Conservation (phyloP, 30 jellyfish, hydroid and myxozoan species). For the Aurelia coerulea region DNA sequence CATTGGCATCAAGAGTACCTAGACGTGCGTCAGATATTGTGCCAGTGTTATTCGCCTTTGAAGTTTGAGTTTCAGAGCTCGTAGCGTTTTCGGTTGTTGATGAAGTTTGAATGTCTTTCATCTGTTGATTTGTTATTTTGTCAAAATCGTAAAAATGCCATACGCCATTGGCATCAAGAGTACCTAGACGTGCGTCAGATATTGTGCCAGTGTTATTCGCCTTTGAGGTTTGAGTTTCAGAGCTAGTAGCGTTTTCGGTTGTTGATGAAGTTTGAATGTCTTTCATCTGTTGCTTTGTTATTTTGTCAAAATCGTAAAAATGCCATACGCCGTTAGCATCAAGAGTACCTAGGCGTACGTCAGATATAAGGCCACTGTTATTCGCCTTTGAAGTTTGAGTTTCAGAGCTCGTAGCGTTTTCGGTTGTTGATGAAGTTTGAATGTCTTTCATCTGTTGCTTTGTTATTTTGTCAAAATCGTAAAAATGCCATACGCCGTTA, state of each 20-base stretch:
- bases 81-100: slow-evolving; percentile 1
- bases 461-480: slow-evolving; percentile 24
- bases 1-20: neutral
- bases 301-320: slow-evolving; percentile 18
- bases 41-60: too few relatives aligned
- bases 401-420: too few relatives aligned
- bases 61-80: too few relatives aligned
- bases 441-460: slow-evolving; percentile 40
- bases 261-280: slow-evolving; percentile 35
- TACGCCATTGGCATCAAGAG: neutral
- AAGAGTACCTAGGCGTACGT: too few relatives aligned
- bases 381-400: too few relatives aligned
- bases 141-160: slow-evolving; percentile 13
- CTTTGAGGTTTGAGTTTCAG: too few relatives aligned
- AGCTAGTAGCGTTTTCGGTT: neutral
- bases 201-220: too few relatives aligned
- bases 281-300: slow-evolving; percentile 36
- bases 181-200: too few relatives aligned
- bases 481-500: slow-evolving; percentile 4
- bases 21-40: too few relatives aligned
- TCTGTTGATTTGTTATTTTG: slow-evolving; percentile 27
- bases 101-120: slow-evolving; percentile 31
- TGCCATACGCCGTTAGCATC: neutral
- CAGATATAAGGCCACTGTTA: too few relatives aligned
- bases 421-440: slow-evolving; percentile 24